Conservation (phyloP, 1,140 invertebrate genomes). For the Arion vulgaris region DNA sequence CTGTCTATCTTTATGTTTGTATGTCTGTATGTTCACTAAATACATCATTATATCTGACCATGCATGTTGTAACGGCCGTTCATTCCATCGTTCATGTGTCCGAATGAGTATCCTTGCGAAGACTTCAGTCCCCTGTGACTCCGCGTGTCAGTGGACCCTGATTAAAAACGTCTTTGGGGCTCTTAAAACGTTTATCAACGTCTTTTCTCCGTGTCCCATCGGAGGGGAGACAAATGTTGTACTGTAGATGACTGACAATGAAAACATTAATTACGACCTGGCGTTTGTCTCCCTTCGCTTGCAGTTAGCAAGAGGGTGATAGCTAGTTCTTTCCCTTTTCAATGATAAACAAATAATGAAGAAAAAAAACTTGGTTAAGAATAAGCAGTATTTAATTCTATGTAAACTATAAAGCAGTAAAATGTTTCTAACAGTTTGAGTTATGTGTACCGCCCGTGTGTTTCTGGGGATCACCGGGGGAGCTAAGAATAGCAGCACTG, state of each 20-base stretch:
- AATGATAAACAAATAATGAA: too few relatives aligned
- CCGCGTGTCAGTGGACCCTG: slow-evolving; percentile 6
- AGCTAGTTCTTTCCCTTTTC: too few relatives aligned
- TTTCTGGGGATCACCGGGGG: too few relatives aligned
- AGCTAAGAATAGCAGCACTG: too few relatives aligned
- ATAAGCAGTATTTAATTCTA: too few relatives aligned
- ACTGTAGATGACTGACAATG: neutral
- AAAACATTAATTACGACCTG: slow-evolving; percentile 8
- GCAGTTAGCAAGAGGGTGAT: too few relatives aligned
- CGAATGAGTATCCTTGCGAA: neutral
- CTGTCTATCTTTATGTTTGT: neutral
- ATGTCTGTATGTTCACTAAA: neutral
- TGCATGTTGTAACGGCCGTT: neutral
- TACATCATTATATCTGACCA: slow-evolving; percentile 1
- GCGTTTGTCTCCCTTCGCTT: neutral
- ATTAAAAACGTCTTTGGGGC: slow-evolving; percentile 14
- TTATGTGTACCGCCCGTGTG: too few relatives aligned
- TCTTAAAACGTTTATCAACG: slow-evolving; percentile 12
- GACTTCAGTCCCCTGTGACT: neutral
- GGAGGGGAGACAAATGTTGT: neutral
- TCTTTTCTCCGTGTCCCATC: neutral
- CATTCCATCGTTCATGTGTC: neutral
- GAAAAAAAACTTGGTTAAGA: too few relatives aligned
- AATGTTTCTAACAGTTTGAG: too few relatives aligned
- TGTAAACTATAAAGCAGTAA: too few relatives aligned